Base-by-base conservation (phyloP, 2,113 vertebrate genomes). In the Pedionomus torquatus region DNA sequence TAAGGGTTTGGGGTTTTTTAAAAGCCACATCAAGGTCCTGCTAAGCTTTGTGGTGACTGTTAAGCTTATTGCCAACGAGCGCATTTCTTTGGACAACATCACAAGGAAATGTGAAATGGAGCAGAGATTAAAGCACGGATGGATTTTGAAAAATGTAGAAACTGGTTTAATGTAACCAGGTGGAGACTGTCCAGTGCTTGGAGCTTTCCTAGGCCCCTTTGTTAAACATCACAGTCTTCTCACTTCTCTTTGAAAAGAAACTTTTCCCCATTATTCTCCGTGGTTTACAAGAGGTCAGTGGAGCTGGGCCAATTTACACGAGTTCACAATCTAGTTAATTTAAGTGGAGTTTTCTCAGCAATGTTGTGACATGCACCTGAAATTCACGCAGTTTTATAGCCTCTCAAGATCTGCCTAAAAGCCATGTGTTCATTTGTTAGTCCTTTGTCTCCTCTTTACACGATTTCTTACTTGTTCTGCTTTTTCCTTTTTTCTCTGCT, bases 141-240 rank as follows among this genome's bases (percentile, higher is more conserved):
- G 76, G 90, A 83, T 96, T 92, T 78, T 97, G 63, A 83, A 91
- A 91, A 91, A 95, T 89, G 95, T 44, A 77, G 72, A 76, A 21
- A 4, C 63, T 44, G 87, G 71, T 93, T 93, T 95, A 87, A 93
- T 89, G 81, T 58, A 93, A 71, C 64, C 90, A 94, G 76, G 69
- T 89, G 94, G 93, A 95, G 77, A 83, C 83, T 96, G 89, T 95
- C 84, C 77, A 89, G 96, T 23, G 72, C 88, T 72, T 33, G 80
- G 72, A 70, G 77, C 70, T 95, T 49, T 44, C 57, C 94, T 79
- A 82, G 90, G 90, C 86, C 77, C 83, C 82, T 89, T 90, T 84
- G 92, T 95, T 94, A 96, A 97, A 97, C 68, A 33, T 68, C 92
- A 96, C 93, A 80, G 78, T n/a, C 68, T 39, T 82, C 70, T 43